Percentiles rank a stretch among this genome's conserved stretches.
Evolutionary conservation across 2,888 invertebrate genomes (phyloP).

Genomic region (Dione juno): DNA sequence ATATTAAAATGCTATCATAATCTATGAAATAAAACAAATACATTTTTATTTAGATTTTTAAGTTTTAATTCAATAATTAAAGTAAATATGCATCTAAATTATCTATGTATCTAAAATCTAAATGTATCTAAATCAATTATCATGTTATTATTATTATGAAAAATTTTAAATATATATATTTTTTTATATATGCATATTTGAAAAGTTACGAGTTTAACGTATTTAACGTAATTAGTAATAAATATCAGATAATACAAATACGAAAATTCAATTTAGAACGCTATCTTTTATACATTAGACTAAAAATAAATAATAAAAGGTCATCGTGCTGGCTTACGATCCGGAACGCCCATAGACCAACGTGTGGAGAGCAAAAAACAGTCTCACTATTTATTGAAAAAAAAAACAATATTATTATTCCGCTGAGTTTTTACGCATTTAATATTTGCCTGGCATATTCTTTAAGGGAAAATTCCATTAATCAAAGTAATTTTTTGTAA

Average conservation of each 20-base stretch:
- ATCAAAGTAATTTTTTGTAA: neutral
- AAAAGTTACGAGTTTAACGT: no score
- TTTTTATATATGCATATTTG: no score
- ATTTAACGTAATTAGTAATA: no score
- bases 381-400: conserved; percentile 65
- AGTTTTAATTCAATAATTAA: no score
- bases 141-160: no score
- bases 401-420: conserved; percentile 49
- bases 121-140: no score
- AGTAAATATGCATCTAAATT: no score
- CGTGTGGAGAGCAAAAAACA: conserved; percentile 72
- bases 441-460: conserved; percentile 4
- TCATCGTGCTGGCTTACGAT: conserved; percentile 80
- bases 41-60: no score
- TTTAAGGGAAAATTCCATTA: neutral
- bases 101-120: no score
- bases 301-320: conserved; percentile 73
- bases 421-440: conserved; percentile 30
- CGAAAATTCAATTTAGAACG: conserved; percentile 40
- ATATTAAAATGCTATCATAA: no score
- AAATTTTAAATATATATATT: no score
- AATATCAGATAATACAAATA: neutral
- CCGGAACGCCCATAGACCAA: conserved; percentile 78
- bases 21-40: no score
- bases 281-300: conserved; percentile 53